phyloP scores from a whole-genome alignment of 2,797 vertebrate genomes.

The Melanotaenia maccullochi region DNA sequence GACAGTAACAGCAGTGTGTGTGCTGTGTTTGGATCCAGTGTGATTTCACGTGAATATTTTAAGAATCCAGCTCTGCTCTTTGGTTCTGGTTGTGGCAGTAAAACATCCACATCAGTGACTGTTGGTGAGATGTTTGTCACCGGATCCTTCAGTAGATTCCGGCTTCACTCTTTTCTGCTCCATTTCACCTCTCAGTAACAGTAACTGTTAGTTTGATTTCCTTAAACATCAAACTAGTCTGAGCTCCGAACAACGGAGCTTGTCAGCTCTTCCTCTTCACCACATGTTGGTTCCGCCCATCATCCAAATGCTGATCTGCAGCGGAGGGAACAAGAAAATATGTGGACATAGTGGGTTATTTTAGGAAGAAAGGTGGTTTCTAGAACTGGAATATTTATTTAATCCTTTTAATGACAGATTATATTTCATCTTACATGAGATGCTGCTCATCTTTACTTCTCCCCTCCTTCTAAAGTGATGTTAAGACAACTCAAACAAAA shows the following conservation, averaged over 20 bases:
- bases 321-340: too few relatives aligned
- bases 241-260: not conserved
- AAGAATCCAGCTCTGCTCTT: not conserved
- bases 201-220: too few relatives aligned
- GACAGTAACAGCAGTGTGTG: too few relatives aligned
- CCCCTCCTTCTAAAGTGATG: too few relatives aligned
- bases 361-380: too few relatives aligned
- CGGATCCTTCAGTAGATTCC: not conserved
- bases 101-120: not conserved
- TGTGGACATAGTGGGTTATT: too few relatives aligned
- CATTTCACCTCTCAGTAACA: too few relatives aligned
- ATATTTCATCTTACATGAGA: too few relatives aligned
- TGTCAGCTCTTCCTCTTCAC: not conserved
- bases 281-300: not conserved
- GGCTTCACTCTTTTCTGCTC: not conserved
- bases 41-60: not conserved
- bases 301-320: not conserved
- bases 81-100: not conserved
- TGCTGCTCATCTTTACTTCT: too few relatives aligned
- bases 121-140: not conserved
- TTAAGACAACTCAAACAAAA: too few relatives aligned
- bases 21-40: not conserved
- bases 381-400: too few relatives aligned
- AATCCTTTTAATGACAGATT: too few relatives aligned
- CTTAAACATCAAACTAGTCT: not conserved